Percentiles rank a stretch among this genome's conserved stretches.
Conservation (phyloP, 2,888 invertebrate genomes). For the Penaeus monodon region DNA sequence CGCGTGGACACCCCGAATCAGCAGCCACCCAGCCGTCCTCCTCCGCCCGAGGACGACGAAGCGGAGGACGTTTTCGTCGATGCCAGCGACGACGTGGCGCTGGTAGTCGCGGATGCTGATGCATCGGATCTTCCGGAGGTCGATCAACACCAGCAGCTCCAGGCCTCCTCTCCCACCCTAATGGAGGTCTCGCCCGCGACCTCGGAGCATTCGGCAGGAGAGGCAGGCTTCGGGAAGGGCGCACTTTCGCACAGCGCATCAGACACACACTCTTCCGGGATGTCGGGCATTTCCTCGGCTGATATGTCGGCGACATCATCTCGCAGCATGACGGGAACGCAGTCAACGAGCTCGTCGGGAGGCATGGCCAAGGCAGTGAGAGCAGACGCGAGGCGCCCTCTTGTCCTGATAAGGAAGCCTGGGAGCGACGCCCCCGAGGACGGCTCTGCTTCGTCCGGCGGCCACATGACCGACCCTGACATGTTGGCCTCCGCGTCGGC, state of each 20-base stretch:
- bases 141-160: too few relatives aligned
- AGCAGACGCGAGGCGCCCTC: background rate
- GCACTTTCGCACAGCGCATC: conserved; percentile 1
- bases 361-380: background rate
- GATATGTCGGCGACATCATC: conserved; percentile 13
- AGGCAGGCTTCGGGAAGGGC: background rate
- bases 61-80: conserved; percentile 47
- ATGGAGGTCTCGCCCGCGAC: too few relatives aligned
- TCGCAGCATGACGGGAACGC: background rate
- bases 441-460: conserved; percentile 35
- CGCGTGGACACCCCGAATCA: conserved; percentile 26
- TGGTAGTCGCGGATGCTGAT: too few relatives aligned
- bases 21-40: background rate
- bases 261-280: conserved; percentile 21
- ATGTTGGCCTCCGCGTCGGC: conserved; percentile 42
- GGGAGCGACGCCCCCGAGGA: conserved; percentile 39
- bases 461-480: conserved; percentile 37
- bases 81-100: conserved; percentile 30
- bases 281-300: background rate
- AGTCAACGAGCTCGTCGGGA: background rate
- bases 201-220: background rate
- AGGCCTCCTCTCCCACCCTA: too few relatives aligned
- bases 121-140: too few relatives aligned
- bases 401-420: background rate
- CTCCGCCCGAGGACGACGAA: conserved; percentile 23